These are phyloP conservation scores for Promerops cafer DNA, from an alignment of 2,113 vertebrate species.

Conservation along the genomic window DNA sequence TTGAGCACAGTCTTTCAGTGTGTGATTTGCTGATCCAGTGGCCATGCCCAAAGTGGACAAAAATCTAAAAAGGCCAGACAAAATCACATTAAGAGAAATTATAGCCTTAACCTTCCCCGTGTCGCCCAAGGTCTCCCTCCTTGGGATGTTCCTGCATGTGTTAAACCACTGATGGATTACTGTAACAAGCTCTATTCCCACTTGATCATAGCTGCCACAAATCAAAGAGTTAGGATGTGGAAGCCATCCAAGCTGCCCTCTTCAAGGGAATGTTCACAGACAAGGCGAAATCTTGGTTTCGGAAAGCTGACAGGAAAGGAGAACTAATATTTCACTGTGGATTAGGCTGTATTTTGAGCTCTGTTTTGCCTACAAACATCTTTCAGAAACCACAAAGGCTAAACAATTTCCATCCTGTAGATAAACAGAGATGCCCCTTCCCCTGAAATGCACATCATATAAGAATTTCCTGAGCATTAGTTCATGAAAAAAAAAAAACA, in stretches of 20 bases:
- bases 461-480: conserved; percentile 1
- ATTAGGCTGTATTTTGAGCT: conserved; percentile 38
- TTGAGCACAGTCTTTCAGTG: background rate
- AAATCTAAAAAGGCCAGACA: conserved; percentile 35
- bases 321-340: conserved; percentile 46
- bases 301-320: conserved; percentile 49
- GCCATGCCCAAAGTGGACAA: background rate
- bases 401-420: conserved; percentile 15
- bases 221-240: conserved; percentile 39
- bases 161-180: conserved; percentile 43
- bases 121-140: conserved; percentile 44
- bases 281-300: conserved; percentile 22
- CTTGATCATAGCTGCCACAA: conserved; percentile 42
- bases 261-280: conserved; percentile 33
- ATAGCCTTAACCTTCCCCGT: conserved; percentile 15
- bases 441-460: background rate
- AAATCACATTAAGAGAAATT: conserved; percentile 60
- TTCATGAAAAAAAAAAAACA: background rate
- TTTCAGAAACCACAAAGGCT: conserved; percentile 44
- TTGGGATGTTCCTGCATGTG: conserved; percentile 36
- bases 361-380: conserved; percentile 7
- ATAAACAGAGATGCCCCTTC: conserved; percentile 42
- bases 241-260: conserved; percentile 44
- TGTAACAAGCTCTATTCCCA: conserved; percentile 28
- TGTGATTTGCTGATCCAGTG: conserved; percentile 52